phyloP scores from a whole-genome alignment of 2,888 invertebrate species.

The Meiosimyza platycephala region DNA sequence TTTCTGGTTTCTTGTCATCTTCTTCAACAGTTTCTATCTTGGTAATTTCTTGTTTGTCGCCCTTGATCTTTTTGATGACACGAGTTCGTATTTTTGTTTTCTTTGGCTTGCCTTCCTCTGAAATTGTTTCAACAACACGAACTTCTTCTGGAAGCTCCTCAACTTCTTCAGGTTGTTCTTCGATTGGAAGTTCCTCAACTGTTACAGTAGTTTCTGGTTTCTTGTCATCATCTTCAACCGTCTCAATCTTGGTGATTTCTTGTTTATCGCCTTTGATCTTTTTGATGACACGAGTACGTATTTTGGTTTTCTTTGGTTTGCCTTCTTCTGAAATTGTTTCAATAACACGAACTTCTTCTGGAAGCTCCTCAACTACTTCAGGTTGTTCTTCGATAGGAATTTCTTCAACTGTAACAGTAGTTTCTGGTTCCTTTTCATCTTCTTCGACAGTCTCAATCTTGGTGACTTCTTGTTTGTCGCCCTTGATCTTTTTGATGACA shows the following conservation, averaged over 20 bases:
- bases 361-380: no score
- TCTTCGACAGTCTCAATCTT: no score
- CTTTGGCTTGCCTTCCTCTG: slow-evolving; percentile 42
- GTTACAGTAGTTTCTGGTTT: slow-evolving; percentile 46
- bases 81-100: slow-evolving; percentile 46
- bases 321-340: no score
- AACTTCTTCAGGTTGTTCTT: background rate
- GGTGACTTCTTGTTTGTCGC: no score
- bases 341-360: no score
- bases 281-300: no score
- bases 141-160: slow-evolving; percentile 41
- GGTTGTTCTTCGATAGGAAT: no score
- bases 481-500: no score
- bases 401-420: no score
- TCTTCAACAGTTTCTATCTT: slow-evolving; percentile 46
- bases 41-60: slow-evolving; percentile 44
- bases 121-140: slow-evolving; percentile 36
- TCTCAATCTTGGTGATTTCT: slow-evolving; percentile 4
- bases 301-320: no score
- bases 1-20: slow-evolving; percentile 41
- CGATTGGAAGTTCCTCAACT: background rate
- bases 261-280: no score
- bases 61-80: slow-evolving; percentile 45
- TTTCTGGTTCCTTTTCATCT: no score
- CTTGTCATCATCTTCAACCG: slow-evolving; percentile 28